Evolutionary conservation across 2,888 invertebrate genomes (phyloP).

Genomic region (Rhopalosiphum nymphaeae): DNA sequence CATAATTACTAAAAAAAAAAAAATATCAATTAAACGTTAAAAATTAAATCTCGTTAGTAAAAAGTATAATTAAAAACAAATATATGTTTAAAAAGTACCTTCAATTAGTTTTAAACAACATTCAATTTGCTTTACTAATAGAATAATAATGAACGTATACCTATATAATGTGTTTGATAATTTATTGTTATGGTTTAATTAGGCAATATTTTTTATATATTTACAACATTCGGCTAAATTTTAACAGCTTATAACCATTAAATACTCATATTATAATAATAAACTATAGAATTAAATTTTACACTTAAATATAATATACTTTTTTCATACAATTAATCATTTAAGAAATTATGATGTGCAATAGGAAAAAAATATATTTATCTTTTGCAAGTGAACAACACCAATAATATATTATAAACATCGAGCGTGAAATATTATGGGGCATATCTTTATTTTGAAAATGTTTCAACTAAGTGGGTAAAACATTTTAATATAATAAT

Average conservation of each 20-base stretch:
- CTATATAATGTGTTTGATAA: background rate
- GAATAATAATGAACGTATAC: background rate
- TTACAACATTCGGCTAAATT: background rate
- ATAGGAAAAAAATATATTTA: background rate
- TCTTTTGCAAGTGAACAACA: background rate
- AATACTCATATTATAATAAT: background rate
- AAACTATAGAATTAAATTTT: background rate
- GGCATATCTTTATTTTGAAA: background rate
- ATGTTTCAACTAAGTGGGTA: background rate
- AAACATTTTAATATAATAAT: constrained; percentile 8
- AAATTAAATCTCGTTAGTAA: background rate
- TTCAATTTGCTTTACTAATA: background rate
- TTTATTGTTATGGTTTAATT: background rate
- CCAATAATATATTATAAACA: background rate
- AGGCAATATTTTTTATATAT: background rate
- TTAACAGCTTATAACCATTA: background rate
- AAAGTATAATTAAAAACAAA: background rate
- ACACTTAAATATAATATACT: background rate
- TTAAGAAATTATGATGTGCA: background rate
- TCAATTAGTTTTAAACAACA: background rate
- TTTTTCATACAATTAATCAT: background rate
- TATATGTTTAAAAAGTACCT: background rate
- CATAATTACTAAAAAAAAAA: background rate
- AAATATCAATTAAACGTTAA: background rate
- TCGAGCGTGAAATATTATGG: background rate